phyloP scores from a whole-genome alignment of 2,797 vertebrate species.

The Sebastes minor region DNA sequence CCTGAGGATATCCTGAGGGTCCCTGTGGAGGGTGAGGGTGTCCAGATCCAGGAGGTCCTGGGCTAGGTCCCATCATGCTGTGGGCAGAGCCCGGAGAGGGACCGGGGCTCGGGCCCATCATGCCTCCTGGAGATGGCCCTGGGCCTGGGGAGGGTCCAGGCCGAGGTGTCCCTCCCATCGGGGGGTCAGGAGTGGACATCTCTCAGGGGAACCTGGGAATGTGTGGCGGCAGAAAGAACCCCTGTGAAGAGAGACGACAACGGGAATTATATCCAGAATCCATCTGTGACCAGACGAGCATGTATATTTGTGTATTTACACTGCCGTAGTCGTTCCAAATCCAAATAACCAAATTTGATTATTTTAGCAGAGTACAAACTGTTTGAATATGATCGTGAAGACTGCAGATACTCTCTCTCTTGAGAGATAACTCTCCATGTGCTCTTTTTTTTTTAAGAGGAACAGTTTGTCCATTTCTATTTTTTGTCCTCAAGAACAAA shows the following conservation, averaged over 20 bases:
- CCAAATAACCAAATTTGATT: not conserved
- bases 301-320: not conserved
- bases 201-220: conserved; percentile 73
- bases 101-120: conserved; percentile 92
- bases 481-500: not conserved
- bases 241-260: conserved; percentile 27
- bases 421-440: not conserved
- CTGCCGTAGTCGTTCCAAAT: too few species aligned
- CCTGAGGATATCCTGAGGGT: conserved; percentile 91
- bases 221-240: conserved; percentile 63
- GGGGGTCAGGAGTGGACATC: conserved; percentile 94
- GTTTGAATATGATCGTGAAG: not conserved
- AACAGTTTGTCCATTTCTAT: not conserved
- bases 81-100: conserved; percentile 93
- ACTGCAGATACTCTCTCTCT: not conserved
- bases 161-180: conserved; percentile 92
- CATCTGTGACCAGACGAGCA: too few species aligned
- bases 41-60: conserved; percentile 89
- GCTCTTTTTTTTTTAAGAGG: not conserved
- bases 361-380: not conserved
- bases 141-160: conserved; percentile 92
- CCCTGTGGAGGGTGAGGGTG: conserved; percentile 90
- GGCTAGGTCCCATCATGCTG: conserved; percentile 97
- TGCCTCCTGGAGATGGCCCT: conserved; percentile 91
- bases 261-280: not conserved